phyloP scores from a whole-genome alignment of 2,113 vertebrate genomes.

The Triplophysa dalaica region DNA sequence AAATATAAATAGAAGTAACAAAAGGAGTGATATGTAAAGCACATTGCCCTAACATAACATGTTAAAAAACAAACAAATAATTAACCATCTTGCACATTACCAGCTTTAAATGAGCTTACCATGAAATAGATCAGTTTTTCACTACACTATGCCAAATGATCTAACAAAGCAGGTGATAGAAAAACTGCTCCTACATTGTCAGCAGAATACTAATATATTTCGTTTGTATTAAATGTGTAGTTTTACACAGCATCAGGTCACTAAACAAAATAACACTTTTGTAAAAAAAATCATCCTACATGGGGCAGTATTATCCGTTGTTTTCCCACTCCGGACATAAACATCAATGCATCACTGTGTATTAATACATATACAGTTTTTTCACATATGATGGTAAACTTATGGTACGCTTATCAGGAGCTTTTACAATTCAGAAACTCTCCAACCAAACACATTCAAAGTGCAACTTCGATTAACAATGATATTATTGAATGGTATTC shows the following conservation, averaged over 20 bases:
- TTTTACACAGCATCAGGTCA: constrained; percentile 48
- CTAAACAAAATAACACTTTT: constrained; percentile 11
- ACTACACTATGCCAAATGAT: constrained; percentile 3
- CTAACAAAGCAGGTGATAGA: constrained; percentile 21
- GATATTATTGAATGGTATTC: background rate
- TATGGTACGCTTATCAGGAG: background rate
- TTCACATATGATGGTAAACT: constrained; percentile 6
- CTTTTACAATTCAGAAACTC: background rate
- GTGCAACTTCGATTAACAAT: constrained; percentile 15
- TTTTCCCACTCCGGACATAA: background rate
- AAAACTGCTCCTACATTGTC: constrained; percentile 30
- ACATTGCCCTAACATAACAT: constrained; percentile 28
- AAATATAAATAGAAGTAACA: constrained; percentile 71
- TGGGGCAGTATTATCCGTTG: constrained; percentile 20
- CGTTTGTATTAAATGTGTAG: background rate
- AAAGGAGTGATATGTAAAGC: constrained; percentile 65
- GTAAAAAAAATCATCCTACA: too few relatives aligned
- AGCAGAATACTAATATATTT: constrained; percentile 22
- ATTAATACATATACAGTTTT: constrained; percentile 1
- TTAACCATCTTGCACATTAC: constrained; percentile 14
- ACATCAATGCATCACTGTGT: constrained; percentile 10
- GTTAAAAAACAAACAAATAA: constrained; percentile 53
- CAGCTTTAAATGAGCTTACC: constrained; percentile 8
- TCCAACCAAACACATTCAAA: constrained; percentile 22
- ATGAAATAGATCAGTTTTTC: constrained; percentile 34